Evolutionary conservation across 1,140 invertebrate genomes (phyloP).

Genomic region (Dolichoris vasculosae): DNA sequence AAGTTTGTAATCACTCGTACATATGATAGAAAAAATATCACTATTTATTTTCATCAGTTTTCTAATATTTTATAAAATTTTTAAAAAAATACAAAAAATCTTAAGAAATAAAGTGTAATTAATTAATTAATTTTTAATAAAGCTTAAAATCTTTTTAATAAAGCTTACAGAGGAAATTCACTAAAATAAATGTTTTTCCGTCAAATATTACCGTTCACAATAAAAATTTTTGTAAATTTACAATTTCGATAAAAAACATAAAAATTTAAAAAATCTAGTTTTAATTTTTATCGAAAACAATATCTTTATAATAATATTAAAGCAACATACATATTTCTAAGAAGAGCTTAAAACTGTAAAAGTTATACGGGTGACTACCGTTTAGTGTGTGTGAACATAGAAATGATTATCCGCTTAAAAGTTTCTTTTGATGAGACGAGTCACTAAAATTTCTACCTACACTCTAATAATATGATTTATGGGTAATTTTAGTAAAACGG

Average conservation of each 20-base stretch:
- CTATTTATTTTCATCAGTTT: not conserved
- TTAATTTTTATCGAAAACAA: not conserved
- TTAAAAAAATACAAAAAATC: too few species aligned
- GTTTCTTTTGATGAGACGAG: not conserved
- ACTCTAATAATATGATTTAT: too few species aligned
- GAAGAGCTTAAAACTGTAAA: not conserved
- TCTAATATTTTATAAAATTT: too few species aligned
- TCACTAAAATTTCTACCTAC: not conserved
- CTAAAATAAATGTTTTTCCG: too few species aligned
- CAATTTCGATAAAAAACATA: too few species aligned
- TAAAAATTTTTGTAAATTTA: not conserved
- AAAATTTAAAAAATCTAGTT: not conserved
- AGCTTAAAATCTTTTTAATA: too few species aligned
- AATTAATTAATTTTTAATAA: too few species aligned
- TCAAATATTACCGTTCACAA: not conserved
- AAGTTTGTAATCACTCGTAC: not conserved
- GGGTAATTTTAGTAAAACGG: too few species aligned
- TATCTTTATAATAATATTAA: too few species aligned
- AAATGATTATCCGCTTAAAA: not conserved
- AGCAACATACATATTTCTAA: not conserved
- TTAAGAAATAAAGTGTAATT: too few species aligned
- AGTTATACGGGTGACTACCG: not conserved
- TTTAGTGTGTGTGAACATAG: not conserved
- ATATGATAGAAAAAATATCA: not conserved
- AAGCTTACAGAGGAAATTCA: too few species aligned